Base-by-base conservation (phyloP, 1,140 invertebrate species). In the Hirudo medicinalis region DNA sequence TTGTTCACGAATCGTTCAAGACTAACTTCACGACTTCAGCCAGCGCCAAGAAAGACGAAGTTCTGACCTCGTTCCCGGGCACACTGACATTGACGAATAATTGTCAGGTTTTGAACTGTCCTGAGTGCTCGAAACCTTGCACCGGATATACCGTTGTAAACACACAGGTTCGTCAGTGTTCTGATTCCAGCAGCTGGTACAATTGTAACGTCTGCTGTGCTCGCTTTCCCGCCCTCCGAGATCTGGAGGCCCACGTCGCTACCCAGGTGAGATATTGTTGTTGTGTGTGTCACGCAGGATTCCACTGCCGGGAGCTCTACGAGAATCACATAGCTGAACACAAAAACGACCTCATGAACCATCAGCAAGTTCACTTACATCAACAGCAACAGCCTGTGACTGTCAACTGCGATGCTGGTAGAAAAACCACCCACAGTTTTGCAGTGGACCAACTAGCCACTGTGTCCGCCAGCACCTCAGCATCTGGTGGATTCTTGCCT, bases 141-240 rank as follows among this genome's bases (percentile, higher is more conserved):
- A 25, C 57, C 0, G 29, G 57, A 22, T 63, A 63, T 63, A 32
- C 57, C 6, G 22, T 63, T 32, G 29, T 25, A 5, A 63, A 63
- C 57, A 13, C 57, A 63, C 57, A 63, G 29, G 20, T 63, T 63
- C 29, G 57, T 63, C 57, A 63, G 29, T 22, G 22, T 63, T 32
- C 57, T 22, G 57, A 63, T n/a, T 63, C 57, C 29, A 63, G 29
- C 29, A 63, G 29, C 29, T 63, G 57, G 22, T 63, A 25, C 57
- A 63, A 63, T 63, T 63, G 57, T 63, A 63, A 63, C 29, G 57
- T 63, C 29, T 63, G 57, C 29, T 63, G 29, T 63, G 57, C 57
- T 25, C 22, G 57, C 8, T 63, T 63, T 63, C 22, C 57, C 29
- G 57, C 57, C 57, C 57, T 63, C 3, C 22, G 57, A 63, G 57